phyloP scores from a whole-genome alignment of 1,140 invertebrate genomes.

The Drosophila biarmipes region DNA sequence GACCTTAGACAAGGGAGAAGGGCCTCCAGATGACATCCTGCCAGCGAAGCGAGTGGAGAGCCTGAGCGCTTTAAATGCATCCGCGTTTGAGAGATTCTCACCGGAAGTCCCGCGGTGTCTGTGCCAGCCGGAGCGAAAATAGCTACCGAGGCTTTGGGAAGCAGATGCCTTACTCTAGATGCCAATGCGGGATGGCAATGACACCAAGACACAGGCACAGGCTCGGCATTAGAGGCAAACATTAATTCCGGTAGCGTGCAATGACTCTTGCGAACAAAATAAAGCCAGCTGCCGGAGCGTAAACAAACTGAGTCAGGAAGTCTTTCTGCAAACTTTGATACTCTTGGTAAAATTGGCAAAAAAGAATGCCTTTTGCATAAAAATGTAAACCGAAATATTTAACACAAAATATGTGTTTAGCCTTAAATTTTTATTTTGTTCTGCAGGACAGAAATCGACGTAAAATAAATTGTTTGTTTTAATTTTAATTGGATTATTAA shows the following conservation, averaged over 20 bases:
- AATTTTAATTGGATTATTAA: too few species aligned
- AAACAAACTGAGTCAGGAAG: conserved; percentile 13
- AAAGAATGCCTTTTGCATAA: too few species aligned
- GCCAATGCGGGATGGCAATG: conserved; percentile 26
- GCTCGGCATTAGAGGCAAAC: conserved; percentile 32
- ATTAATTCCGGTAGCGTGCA: conserved; percentile 47
- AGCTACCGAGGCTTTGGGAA: conserved; percentile 18
- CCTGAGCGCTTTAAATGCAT: conserved; percentile 31
- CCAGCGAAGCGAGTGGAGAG: conserved; percentile 20
- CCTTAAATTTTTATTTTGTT: too few species aligned
- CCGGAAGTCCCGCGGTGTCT: conserved; percentile 40
- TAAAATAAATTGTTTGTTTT: too few species aligned
- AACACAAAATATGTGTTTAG: too few species aligned
- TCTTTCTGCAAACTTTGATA: background rate
- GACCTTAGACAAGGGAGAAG: conserved; percentile 16
- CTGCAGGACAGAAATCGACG: too few species aligned
- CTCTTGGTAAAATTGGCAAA: background rate
- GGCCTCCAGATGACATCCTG: conserved; percentile 22
- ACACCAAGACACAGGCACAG: conserved; percentile 23
- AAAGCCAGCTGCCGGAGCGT: conserved; percentile 20
- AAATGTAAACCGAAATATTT: too few species aligned
- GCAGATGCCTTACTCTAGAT: conserved; percentile 15
- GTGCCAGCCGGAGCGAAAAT: conserved; percentile 27
- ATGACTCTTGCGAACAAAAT: conserved; percentile 29
- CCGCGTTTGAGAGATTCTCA: conserved; percentile 31